Conservation (phyloP, 2,888 invertebrate species). For the Hanleya hanleyi region DNA sequence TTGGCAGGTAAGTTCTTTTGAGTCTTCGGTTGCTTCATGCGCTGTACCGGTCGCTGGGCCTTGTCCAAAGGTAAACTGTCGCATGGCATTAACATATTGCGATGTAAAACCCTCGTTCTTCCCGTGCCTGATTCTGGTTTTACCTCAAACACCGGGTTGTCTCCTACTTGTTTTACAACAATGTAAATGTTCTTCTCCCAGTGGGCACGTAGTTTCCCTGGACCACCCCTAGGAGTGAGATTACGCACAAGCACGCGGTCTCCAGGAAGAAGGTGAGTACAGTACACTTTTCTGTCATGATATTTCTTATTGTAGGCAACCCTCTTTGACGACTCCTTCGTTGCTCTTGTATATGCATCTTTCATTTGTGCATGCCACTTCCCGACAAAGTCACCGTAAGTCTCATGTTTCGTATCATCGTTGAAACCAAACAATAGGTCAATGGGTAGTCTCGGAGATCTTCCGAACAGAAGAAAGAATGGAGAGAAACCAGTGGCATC, state of each 20-base stretch:
- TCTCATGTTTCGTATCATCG: not conserved
- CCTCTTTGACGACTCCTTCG: not conserved
- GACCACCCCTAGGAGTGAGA: conserved; percentile 6
- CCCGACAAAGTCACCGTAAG: not conserved
- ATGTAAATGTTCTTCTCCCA: conserved; percentile 18
- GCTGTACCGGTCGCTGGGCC: not conserved
- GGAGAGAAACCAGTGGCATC: not conserved
- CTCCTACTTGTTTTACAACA: conserved; percentile 5
- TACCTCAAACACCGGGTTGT: conserved; percentile 24
- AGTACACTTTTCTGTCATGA: conserved; percentile 7
- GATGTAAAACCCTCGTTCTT: not conserved
- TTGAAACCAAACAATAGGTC: not conserved
- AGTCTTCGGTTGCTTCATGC: not conserved
- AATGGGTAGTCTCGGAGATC: conserved; percentile 4
- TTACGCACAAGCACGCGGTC: conserved; percentile 11
- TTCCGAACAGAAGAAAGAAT: not conserved
- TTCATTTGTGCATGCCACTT: not conserved
- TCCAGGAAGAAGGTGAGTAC: conserved; percentile 1
- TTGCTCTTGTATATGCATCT: conserved; percentile 8
- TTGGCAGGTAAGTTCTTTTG: not conserved
- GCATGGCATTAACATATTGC: conserved; percentile 15
- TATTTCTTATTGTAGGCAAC: conserved; percentile 1
- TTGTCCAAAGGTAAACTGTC: not conserved
- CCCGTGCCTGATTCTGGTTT: conserved; percentile 5
- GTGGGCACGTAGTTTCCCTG: conserved; percentile 10